These are phyloP conservation scores for Hydrozoanthus tunicans DNA, from an alignment of 64 coral and sea anemone genomes.

Conservation along the genomic window DNA sequence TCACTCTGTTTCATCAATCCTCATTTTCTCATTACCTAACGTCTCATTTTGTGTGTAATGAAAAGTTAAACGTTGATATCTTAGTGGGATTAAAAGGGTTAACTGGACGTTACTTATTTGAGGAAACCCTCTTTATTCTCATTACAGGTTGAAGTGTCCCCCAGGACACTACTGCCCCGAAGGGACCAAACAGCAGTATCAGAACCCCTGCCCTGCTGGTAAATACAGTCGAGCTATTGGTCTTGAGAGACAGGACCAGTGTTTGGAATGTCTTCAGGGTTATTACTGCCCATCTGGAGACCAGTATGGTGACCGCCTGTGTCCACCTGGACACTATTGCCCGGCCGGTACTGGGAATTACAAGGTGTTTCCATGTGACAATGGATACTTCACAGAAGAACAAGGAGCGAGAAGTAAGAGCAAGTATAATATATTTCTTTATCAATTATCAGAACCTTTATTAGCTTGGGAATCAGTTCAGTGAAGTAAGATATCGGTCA, in stretches of 20 bases:
- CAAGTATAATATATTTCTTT: not conserved
- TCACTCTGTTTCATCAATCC: too few relatives aligned
- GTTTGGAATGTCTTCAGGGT: constrained; percentile 63
- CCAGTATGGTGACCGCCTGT: constrained; percentile 64
- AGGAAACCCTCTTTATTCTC: too few relatives aligned
- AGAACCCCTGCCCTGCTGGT: constrained; percentile 64
- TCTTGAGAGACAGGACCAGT: constrained; percentile 81
- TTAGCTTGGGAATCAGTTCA: too few relatives aligned
- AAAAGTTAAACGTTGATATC: too few relatives aligned
- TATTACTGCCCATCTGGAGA: constrained; percentile 83
- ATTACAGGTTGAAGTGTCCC: constrained; percentile 69
- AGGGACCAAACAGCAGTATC: constrained; percentile 75
- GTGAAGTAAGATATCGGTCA: too few relatives aligned
- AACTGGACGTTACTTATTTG: too few relatives aligned
- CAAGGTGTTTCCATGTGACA: constrained; percentile 17
- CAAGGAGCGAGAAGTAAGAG: constrained; percentile 90
- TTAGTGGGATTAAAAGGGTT: too few relatives aligned
- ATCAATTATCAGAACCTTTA: not conserved
- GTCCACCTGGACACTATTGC: constrained; percentile 88
- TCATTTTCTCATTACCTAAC: too few relatives aligned
- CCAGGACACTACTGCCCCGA: constrained; percentile 79
- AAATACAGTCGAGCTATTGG: constrained; percentile 65
- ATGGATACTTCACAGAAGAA: constrained; percentile 89
- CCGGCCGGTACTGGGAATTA: constrained; percentile 34
- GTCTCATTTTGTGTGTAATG: too few relatives aligned